Evolutionary conservation across 2,888 invertebrate species (phyloP).

Genomic region (Alviniconcha strummeri): DNA sequence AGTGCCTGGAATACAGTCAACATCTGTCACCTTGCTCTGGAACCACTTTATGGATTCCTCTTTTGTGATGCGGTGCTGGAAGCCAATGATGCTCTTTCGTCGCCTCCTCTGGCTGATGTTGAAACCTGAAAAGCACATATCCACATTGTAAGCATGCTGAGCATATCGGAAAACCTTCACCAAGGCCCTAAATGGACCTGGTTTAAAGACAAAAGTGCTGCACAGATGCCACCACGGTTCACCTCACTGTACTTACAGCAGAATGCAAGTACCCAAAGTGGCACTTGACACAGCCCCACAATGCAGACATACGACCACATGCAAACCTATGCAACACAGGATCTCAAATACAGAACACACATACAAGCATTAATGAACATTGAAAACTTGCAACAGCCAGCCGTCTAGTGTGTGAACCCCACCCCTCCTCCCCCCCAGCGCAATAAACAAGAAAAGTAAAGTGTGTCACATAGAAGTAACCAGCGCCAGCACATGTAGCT

Average conservation of each 20-base stretch:
- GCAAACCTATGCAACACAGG: neutral
- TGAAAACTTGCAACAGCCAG: neutral
- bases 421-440: no score
- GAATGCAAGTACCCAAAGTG: no score
- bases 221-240: no score
- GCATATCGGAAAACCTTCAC: no score
- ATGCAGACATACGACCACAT: no score
- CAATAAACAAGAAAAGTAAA: neutral
- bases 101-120: constrained; percentile 96
- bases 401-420: neutral
- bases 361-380: neutral
- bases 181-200: no score
- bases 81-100: constrained; percentile 94
- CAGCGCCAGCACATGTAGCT: constrained; percentile 30
- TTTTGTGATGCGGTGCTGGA: constrained; percentile 93
- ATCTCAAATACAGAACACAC: neutral
- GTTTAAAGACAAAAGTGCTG: no score
- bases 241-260: no score
- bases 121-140: constrained; percentile 79
- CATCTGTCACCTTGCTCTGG: constrained; percentile 88
- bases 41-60: constrained; percentile 99
- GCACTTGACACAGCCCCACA: no score
- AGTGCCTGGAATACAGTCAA: neutral
- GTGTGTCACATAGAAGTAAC: constrained; percentile 39
- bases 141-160: no score